These are phyloP conservation scores for Archips xylosteana DNA, from an alignment of 2,888 invertebrate species.

Conservation along the genomic window DNA sequence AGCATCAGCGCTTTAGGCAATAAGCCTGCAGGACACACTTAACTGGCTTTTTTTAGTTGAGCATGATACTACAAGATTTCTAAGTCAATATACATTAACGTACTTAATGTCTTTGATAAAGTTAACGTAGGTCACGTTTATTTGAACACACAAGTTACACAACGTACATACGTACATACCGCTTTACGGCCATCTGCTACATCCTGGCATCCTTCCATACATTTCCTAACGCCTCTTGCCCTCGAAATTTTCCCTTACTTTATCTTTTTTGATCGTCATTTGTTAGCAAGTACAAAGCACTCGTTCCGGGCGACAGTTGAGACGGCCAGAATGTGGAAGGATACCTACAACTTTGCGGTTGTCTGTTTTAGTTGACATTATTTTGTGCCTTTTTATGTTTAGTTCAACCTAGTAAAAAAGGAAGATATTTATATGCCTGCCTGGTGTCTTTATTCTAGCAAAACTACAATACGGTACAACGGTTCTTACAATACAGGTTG, in stretches of 20 bases:
- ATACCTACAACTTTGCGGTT: background rate
- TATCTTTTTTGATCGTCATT: constrained; percentile 32
- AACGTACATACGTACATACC: background rate
- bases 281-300: constrained; percentile 28
- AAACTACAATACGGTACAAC: too few species aligned
- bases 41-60: too few species aligned
- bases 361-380: constrained; percentile 7
- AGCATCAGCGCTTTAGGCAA: too few species aligned
- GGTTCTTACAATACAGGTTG: too few species aligned
- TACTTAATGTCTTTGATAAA: background rate
- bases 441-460: too few species aligned
- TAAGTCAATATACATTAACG: too few species aligned
- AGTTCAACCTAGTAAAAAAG: background rate
- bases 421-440: too few species aligned
- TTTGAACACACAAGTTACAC: background rate
- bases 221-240: background rate
- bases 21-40: too few species aligned
- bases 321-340: background rate
- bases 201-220: constrained; percentile 24
- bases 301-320: constrained; percentile 13
- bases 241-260: constrained; percentile 22
- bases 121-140: background rate
- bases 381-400: background rate
- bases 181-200: constrained; percentile 12
- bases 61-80: too few species aligned